Conservation (phyloP, 2,888 invertebrate genomes). For the Acanthosepion lycidas region DNA sequence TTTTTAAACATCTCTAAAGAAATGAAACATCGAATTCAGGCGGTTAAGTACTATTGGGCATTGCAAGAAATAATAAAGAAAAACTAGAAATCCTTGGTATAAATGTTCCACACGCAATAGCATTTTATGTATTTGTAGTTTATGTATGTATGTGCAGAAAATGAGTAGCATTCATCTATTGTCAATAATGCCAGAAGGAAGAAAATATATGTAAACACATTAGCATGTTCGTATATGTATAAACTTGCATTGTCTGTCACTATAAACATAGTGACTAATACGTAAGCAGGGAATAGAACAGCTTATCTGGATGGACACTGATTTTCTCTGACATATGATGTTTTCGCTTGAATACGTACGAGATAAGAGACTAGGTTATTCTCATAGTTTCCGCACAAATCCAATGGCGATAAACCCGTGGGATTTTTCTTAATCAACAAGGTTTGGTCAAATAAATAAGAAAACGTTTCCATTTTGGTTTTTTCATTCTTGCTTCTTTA, state of each 20-base stretch:
- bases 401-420: neutral
- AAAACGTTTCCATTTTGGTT: neutral
- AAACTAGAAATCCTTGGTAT: no score
- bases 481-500: neutral
- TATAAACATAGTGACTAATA: no score
- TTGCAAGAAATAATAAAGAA: no score
- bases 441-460: neutral
- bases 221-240: neutral
- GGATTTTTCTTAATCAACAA: neutral
- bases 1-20: no score
- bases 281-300: neutral
- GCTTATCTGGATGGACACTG: neutral
- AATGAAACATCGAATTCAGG: no score
- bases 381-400: neutral
- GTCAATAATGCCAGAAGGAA: no score
- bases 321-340: neutral
- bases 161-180: no score
- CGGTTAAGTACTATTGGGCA: no score
- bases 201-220: neutral
- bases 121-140: neutral
- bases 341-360: neutral
- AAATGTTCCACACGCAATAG: no score
- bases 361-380: neutral
- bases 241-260: neutral
- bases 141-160: neutral